These are phyloP conservation scores for Saturnia japonica DNA, from an alignment of 2,888 invertebrate genomes.

Conservation along the genomic window DNA sequence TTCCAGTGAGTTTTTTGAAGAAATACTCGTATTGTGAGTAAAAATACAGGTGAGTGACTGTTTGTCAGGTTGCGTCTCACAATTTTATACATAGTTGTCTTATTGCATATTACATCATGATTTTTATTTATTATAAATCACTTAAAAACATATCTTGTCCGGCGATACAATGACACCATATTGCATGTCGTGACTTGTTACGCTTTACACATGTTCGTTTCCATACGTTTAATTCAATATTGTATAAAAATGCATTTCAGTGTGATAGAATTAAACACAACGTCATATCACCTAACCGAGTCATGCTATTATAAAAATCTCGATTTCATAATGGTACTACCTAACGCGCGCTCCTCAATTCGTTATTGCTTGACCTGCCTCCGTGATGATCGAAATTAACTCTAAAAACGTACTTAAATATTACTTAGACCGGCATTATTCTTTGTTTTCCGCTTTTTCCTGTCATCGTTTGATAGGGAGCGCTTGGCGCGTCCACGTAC, in stretches of 20 bases:
- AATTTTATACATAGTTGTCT: constrained; percentile 61
- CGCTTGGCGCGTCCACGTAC: constrained; percentile 70
- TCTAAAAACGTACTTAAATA: constrained; percentile 48
- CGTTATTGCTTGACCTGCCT: constrained; percentile 63
- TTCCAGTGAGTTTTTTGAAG: constrained; percentile 70
- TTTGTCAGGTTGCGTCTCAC: constrained; percentile 76
- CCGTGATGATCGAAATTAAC: constrained; percentile 64
- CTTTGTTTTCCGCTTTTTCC: constrained; percentile 78
- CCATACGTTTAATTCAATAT: not conserved
- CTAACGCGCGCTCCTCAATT: constrained; percentile 60
- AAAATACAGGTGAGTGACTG: constrained; percentile 77
- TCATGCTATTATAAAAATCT: constrained; percentile 52
- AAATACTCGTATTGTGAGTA: constrained; percentile 65
- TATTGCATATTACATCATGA: constrained; percentile 49
- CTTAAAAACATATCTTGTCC: constrained; percentile 25
- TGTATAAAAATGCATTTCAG: constrained; percentile 31
- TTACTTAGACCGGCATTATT: constrained; percentile 66
- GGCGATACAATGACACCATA: constrained; percentile 8
- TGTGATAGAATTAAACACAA: constrained; percentile 31
- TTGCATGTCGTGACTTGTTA: constrained; percentile 24
- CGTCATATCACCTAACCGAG: constrained; percentile 49
- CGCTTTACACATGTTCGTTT: constrained; percentile 29
- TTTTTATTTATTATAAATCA: constrained; percentile 43
- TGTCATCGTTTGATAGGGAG: constrained; percentile 77
- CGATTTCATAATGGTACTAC: constrained; percentile 61